Conservation (phyloP, 2,797 vertebrate species). For the Arremon brunneinucha region DNA sequence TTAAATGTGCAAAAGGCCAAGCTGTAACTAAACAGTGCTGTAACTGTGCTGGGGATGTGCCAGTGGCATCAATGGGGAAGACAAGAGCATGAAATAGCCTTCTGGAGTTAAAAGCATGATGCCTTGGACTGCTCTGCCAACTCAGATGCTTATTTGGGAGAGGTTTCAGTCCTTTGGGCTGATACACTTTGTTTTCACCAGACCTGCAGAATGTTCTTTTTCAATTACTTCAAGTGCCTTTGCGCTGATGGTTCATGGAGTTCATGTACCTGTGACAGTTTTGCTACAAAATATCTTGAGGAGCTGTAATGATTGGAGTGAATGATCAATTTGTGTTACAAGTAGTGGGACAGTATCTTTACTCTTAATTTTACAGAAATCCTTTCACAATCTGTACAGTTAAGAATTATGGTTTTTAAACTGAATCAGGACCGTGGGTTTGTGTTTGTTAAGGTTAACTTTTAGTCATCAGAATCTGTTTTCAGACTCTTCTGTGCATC, state of each 20-base stretch:
- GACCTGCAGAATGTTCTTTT: not conserved
- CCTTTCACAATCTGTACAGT: not conserved
- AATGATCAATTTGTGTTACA: not conserved
- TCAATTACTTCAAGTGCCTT: not conserved
- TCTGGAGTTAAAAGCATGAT: not conserved
- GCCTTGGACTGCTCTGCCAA: not conserved
- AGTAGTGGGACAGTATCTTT: not conserved
- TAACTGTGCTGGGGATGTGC: not conserved
- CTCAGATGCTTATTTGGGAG: not conserved
- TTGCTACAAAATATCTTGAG: not conserved
- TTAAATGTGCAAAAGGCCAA: slow-evolving; percentile 28
- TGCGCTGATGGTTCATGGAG: not conserved
- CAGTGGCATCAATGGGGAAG: not conserved
- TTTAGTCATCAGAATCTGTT: not conserved
- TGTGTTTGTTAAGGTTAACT: not conserved
- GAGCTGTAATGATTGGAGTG: not conserved
- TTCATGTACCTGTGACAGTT: accelerated
- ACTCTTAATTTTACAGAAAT: not conserved
- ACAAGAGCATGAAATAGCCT: not conserved
- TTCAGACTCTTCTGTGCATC: not conserved
- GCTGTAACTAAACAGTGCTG: not conserved
- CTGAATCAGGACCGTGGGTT: not conserved
- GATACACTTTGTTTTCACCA: not conserved
- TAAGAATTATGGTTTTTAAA: not conserved
- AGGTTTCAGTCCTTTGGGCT: not conserved